Conservation (phyloP, 2,797 vertebrate genomes). For the Phyllotis vaccarum region DNA sequence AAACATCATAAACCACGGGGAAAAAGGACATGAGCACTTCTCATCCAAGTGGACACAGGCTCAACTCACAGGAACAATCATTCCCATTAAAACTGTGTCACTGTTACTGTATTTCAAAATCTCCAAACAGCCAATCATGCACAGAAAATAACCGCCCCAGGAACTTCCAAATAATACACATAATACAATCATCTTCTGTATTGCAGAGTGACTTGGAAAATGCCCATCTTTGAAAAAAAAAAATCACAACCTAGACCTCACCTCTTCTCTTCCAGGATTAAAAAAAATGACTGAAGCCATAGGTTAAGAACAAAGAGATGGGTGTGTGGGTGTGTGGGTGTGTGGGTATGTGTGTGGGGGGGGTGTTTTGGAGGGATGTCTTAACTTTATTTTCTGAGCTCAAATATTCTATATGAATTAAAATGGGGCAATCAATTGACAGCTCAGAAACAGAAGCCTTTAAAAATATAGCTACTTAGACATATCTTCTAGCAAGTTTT, state of each 20-base stretch:
- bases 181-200: slow-evolving; percentile 44
- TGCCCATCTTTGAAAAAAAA: neutral
- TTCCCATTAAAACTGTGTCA: neutral
- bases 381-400: neutral
- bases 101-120: slow-evolving; percentile 16
- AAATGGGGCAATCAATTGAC: neutral
- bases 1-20: neutral
- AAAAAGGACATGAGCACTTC: neutral
- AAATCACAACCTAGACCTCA: neutral
- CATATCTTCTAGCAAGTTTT: neutral
- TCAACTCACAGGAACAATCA: neutral
- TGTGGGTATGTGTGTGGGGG: neutral
- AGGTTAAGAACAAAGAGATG: neutral
- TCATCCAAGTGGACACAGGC: neutral
- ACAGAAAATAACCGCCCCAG: slow-evolving; percentile 24
- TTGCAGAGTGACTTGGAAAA: slow-evolving; percentile 10
- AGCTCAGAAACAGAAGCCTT: neutral
- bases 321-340: neutral
- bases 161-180: neutral
- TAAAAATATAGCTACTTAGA: neutral
- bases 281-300: neutral
- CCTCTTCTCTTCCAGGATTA: neutral
- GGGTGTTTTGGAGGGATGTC: neutral
- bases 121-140: slow-evolving; percentile 55
- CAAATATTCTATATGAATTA: neutral